Evolutionary conservation across 2,888 invertebrate species (phyloP), one percentile per base, ranked within the genome.

Genomic region (Ctena decussata): DNA sequence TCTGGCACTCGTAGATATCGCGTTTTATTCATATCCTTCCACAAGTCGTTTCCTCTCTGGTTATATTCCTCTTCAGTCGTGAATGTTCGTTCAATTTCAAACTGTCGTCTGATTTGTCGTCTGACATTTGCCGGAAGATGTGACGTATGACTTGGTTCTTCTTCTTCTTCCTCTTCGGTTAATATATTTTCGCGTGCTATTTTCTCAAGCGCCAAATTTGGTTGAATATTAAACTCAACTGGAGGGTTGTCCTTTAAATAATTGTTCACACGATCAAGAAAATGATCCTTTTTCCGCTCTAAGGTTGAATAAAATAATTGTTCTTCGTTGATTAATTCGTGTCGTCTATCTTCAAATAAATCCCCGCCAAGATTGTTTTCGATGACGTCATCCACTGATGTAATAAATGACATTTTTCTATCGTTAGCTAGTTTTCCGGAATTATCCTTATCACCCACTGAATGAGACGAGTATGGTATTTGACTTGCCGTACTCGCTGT

Each of bases 21-120:
- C 75, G 93, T 93, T 78, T 94, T 94, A 70, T 93, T 94, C 89
- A 94, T 88, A 69, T 94, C 94, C 77, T 93, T 91, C 94, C 94
- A 95, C 21, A 93, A 80, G 18, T 91, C 86, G 37, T 86, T 77
- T 8, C 92, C 82, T 37, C 89, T 83, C 44, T 91, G 80, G 49
- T 86, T 86, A 60, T 94, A 93, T 37, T 90, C 91, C 37, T 90
- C 90, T 74, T 92, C 93, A 0, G 91, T 90, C 24, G 90, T 81
- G 71, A 90, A 91, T 8, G 93, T 92, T 27, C 92, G 89, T 15
- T 70, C 82, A 18, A 57, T 32, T 49, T 91, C 90, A 49, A 87
- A 80, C 49, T 82, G 53, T 27, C 84, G 77, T 27, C 78, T 74
- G 27, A 77, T 46, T 15, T 86, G 81, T 57, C 82, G 80, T 44